Evolutionary conservation across 2,113 vertebrate species (phyloP), one percentile per base, ranked within the genome.

Genomic region (Centrocercus urophasianus): DNA sequence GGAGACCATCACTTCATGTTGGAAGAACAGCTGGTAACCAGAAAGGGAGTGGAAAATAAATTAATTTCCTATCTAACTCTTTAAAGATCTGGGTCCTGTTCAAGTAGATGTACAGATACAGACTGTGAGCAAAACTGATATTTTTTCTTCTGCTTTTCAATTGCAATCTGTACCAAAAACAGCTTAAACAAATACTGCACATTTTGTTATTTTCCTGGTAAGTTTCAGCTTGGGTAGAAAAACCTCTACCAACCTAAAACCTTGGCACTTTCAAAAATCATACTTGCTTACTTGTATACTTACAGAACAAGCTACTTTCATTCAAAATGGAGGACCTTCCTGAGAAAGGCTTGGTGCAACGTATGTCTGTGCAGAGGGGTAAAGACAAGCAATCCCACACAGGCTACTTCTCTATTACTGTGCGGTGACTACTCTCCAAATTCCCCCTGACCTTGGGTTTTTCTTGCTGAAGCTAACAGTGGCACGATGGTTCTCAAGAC

Each of bases 51-150:
- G 65, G 89, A 84, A 95, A 96, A 85, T 94, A 96, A 90, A 93
- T 96, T 96, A 90, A 97, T 97, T 96, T 97, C 95, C 96, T 97
- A 96, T 95, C 94, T 96, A 72, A 89, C 83, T 86, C 88, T 96
- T 95, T 96, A 93, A 96, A 96, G 95, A 76, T 92, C 79, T 96
- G 88, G 17, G 93, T 82, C 78, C 66, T 93, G 79, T 77, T 96
- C 67, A 94, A 96, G 76, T 75, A 88, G 85, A 83, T 86, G 71
- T 83, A 85, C 74, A 89, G 66, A 95, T 88, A 93, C 0, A 4
- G 56, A n/a, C 60, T 90, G 45, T 54, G 59, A 95, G 59, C 38
- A 17, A 36, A 91, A 90, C 52, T 85, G 78, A 77, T 78, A 30
- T 57, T 93, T 91, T 80, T 54, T 54, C 45, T 91, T 90, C 66